Evolutionary conservation across 2,113 vertebrate species (phyloP), one percentile per base, ranked within the genome.

Genomic region (Grammomys surdaster): DNA sequence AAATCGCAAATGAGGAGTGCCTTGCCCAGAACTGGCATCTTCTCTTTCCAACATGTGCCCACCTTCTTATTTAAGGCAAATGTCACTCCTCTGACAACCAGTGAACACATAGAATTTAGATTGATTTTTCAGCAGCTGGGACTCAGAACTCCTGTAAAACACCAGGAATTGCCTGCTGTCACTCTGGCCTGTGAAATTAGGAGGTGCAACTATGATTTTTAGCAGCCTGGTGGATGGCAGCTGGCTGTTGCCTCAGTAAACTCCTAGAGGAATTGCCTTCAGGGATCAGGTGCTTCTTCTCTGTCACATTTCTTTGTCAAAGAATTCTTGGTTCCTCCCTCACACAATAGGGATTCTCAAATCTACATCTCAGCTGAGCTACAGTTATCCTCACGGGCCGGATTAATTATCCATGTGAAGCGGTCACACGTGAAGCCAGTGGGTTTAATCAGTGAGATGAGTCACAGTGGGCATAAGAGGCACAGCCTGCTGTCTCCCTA

Each of bases 391-490:
- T 91, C 67, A 11, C 7, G 40, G 33, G 5, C 73, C 81, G 54
- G 48, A 69, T 95, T 88, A 85, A 96, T 97, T 92, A 96, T 90
- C 97, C 89, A 96, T 28, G 76, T 31, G 0, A 17, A 67, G 13
- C 33, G 69, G 72, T 72, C 63, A 19, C 63, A 0, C 4, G 67
- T 28, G 65, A 3, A 60, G 65, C 4, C 2, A 3, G 19, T n/a
- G 76, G 51, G 93, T 77, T 88, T 92, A 24, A 63, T 72, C 72
- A 46, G 93, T 33, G 43, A 80, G 89, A 77, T 63, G 36, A 89
- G 51, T 3, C 7, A 58, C 0, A 0, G 10, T 24, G 67, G 77
- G 67, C 76, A 22, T n/a, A 24, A 46, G 24, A 75, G 51, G 33
- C 46, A 33, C n/a, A 22, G 7, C 40, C 51, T 16, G 3, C 75